phyloP scores from a whole-genome alignment of 2,113 vertebrate species.

The Cyprinus carpio region DNA sequence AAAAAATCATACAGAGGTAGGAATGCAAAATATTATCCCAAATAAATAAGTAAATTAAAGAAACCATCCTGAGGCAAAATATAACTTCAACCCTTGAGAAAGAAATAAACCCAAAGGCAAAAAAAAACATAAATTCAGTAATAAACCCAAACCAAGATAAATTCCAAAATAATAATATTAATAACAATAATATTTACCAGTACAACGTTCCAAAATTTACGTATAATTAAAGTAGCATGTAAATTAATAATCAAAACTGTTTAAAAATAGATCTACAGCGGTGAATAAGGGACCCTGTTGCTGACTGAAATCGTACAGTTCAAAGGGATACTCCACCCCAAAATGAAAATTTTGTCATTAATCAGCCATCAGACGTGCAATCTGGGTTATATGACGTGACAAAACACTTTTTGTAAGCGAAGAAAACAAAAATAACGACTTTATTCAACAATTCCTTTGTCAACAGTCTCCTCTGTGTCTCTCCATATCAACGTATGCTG shows the following conservation, averaged over 20 bases:
- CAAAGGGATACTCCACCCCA: too few relatives aligned
- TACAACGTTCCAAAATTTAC: neutral
- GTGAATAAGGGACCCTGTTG: neutral
- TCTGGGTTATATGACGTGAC: too few relatives aligned
- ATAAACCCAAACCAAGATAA: neutral
- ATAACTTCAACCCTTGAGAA: conserved; percentile 1
- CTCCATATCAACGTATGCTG: too few relatives aligned
- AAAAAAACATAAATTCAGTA: neutral
- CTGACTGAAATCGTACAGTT: neutral
- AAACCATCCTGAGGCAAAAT: neutral
- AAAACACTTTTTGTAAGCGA: too few relatives aligned
- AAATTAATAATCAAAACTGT: neutral
- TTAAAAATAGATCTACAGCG: neutral
- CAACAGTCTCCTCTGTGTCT: too few relatives aligned
- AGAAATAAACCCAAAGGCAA: neutral
- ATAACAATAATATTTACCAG: neutral
- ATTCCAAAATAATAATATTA: neutral
- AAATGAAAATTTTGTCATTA: too few relatives aligned
- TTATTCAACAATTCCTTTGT: too few relatives aligned
- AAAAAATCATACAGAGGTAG: neutral
- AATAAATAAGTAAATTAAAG: neutral
- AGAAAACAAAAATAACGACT: too few relatives aligned
- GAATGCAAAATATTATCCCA: neutral
- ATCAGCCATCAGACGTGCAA: too few relatives aligned
- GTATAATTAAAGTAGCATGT: neutral